Evolutionary conservation across 2,888 invertebrate species (phyloP).

Genomic region (Liodrosophila aerea): DNA sequence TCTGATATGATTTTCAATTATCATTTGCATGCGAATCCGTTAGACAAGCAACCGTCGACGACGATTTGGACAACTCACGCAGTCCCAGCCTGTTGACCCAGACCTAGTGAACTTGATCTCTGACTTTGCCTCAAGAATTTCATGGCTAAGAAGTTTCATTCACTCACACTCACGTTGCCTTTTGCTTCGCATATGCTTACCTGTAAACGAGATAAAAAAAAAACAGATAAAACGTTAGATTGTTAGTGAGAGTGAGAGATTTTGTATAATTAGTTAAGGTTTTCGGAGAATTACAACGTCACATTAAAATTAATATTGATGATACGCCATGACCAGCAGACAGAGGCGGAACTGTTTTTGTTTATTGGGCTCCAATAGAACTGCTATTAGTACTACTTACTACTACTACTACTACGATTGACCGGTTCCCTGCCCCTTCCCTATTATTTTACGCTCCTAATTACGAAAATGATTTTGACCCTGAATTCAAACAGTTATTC

Average conservation of each 20-base stretch:
- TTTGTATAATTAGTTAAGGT: slow-evolving; percentile 6
- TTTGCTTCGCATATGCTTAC: slow-evolving; percentile 23
- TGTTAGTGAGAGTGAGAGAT: slow-evolving; percentile 6
- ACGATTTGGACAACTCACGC: slow-evolving; percentile 19
- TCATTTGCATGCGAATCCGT: slow-evolving; percentile 56
- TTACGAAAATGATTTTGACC: slow-evolving; percentile 16
- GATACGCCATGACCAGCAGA: slow-evolving; percentile 3
- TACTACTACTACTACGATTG: too few species aligned
- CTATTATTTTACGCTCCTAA: too few species aligned
- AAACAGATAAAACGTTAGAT: slow-evolving; percentile 8
- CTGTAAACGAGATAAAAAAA: slow-evolving; percentile 21
- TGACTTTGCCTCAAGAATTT: slow-evolving; percentile 37
- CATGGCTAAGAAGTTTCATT: slow-evolving; percentile 55
- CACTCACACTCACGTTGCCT: slow-evolving; percentile 14
- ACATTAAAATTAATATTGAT: slow-evolving; percentile 25
- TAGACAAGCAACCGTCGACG: slow-evolving; percentile 22
- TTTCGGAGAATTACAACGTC: slow-evolving; percentile 28
- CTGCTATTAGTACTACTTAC: slow-evolving; percentile 29
- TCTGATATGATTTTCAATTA: slow-evolving; percentile 47
- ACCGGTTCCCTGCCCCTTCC: slow-evolving; percentile 19
- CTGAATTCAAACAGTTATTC: slow-evolving; percentile 14
- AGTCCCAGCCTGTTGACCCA: slow-evolving; percentile 61
- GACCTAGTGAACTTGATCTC: slow-evolving; percentile 73
- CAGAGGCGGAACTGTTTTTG: slow-evolving; percentile 21
- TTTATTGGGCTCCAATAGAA: not conserved